phyloP scores from a whole-genome alignment of 2,113 vertebrate species.

The Megaleporinus macrocephalus region DNA sequence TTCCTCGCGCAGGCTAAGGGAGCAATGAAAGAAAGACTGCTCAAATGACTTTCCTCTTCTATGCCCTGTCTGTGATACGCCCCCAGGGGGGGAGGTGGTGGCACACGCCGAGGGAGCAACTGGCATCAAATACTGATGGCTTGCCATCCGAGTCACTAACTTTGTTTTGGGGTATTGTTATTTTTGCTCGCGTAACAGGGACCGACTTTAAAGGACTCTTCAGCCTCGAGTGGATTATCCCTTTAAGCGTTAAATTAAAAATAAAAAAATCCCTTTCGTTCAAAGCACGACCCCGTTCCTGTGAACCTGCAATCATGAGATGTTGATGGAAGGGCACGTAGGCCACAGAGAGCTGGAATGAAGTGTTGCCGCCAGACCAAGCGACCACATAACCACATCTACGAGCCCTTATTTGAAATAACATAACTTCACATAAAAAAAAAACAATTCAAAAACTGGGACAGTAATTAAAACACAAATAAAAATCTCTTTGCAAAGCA shows the following conservation, averaged over 20 bases:
- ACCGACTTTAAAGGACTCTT: not conserved
- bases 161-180: not conserved
- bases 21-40: conserved; percentile 22
- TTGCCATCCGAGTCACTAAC: not conserved
- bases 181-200: not conserved
- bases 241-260: not conserved
- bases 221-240: not conserved
- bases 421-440: too few relatives aligned
- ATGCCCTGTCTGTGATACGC: not conserved
- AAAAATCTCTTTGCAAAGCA: too few relatives aligned
- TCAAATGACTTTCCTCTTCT: conserved; percentile 25
- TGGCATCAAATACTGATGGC: not conserved
- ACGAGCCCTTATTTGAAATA: too few relatives aligned
- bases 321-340: not conserved
- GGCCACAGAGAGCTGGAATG: too few relatives aligned
- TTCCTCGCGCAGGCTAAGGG: not conserved
- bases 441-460: too few relatives aligned
- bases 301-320: not conserved
- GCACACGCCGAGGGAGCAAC: not conserved
- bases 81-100: too few relatives aligned
- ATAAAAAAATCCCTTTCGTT: not conserved
- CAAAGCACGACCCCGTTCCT: not conserved
- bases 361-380: too few relatives aligned
- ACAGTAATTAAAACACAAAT: too few relatives aligned
- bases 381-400: too few relatives aligned